These are phyloP conservation scores for Rotaria macrura DNA, from an alignment of 2,888 invertebrate species.

Conservation along the genomic window DNA sequence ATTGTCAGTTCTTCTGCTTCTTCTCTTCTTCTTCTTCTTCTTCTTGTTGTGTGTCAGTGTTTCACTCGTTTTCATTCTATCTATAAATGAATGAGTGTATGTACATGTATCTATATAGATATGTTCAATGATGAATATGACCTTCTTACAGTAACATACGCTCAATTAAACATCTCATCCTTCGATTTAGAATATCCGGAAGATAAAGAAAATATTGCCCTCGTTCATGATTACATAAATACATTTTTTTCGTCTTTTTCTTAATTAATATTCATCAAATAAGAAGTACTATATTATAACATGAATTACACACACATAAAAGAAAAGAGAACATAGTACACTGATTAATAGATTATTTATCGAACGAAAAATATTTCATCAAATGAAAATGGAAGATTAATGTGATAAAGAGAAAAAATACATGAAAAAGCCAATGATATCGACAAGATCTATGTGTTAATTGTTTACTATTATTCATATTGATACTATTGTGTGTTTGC, in stretches of 20 bases:
- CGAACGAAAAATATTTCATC: not conserved
- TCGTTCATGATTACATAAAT: not conserved
- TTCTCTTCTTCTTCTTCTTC: not conserved
- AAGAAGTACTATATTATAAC: not conserved
- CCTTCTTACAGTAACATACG: not conserved
- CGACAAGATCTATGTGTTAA: not conserved
- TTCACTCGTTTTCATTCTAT: not conserved
- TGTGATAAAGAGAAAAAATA: not conserved
- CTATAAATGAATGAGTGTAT: not conserved
- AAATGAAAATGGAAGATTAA: not conserved
- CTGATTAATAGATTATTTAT: not conserved
- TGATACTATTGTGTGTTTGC: not conserved
- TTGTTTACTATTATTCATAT: not conserved
- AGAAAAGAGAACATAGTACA: not conserved
- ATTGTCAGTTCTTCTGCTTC: conserved; percentile 6
- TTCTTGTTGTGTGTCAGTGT: not conserved
- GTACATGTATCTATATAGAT: not conserved
- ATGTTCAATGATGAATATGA: not conserved
- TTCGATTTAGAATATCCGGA: not conserved
- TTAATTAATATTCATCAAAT: not conserved
- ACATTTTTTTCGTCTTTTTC: not conserved
- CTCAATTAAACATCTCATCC: conserved; percentile 11
- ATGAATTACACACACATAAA: not conserved
- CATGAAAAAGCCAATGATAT: not conserved
- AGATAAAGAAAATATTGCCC: not conserved